These are phyloP conservation scores for Cololabis saira DNA, from an alignment of 2,113 vertebrate species.

Conservation along the genomic window DNA sequence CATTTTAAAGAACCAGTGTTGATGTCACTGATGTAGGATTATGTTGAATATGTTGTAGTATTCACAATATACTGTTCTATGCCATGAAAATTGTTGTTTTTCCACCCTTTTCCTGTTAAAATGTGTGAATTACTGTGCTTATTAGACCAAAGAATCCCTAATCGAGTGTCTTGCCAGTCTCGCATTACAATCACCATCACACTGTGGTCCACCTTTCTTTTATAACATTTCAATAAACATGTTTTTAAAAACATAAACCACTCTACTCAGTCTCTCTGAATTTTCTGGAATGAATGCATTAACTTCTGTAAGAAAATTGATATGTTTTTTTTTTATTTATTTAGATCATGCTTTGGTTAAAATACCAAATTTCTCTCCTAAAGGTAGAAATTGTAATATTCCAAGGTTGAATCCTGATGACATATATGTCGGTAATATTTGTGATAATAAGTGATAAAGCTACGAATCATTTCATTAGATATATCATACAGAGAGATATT, in stretches of 20 bases:
- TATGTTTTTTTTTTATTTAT: neutral
- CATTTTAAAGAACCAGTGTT: slow-evolving; percentile 8
- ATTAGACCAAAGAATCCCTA: slow-evolving; percentile 41
- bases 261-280: neutral
- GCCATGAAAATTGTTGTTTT: neutral
- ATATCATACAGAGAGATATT: too few species aligned
- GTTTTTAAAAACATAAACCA: neutral
- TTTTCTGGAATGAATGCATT: too few species aligned
- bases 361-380: too few species aligned
- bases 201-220: neutral
- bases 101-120: neutral
- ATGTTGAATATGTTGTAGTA: slow-evolving; percentile 80
- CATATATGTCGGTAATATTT: too few species aligned
- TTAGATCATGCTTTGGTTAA: neutral
- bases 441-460: too few species aligned
- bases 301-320: too few species aligned
- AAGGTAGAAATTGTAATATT: too few species aligned
- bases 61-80: slow-evolving; percentile 45
- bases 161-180: slow-evolving; percentile 5
- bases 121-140: neutral
- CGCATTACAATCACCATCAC: too few species aligned
- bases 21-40: slow-evolving; percentile 9
- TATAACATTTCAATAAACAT: neutral
- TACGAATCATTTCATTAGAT: too few species aligned
- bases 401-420: too few species aligned